phyloP scores from a whole-genome alignment of 2,113 vertebrate species.

The Antechinus flavipes region DNA sequence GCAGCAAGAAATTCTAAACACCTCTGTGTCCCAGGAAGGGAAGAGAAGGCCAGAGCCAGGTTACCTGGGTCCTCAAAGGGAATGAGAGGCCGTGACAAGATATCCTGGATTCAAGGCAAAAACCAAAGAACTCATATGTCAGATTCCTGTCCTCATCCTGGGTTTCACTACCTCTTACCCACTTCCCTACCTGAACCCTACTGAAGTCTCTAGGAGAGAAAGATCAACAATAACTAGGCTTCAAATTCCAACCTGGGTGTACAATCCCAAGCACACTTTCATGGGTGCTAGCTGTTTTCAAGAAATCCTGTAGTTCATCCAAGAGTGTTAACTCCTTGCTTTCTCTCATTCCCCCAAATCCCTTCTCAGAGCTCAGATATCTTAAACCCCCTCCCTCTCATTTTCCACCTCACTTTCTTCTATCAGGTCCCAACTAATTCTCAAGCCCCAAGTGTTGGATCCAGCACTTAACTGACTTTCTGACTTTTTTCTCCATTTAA shows the following conservation, averaged over 20 bases:
- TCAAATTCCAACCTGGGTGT: background rate
- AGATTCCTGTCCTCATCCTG: background rate
- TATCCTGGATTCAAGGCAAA: background rate
- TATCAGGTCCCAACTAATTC: too few relatives aligned
- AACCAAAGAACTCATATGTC: background rate
- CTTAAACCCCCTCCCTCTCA: too few relatives aligned
- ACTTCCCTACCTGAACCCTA: background rate
- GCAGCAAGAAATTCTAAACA: constrained; percentile 5
- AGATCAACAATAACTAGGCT: constrained; percentile 9
- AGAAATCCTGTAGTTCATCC: background rate
- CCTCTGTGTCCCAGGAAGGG: background rate
- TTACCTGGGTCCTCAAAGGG: background rate
- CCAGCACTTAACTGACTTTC: background rate
- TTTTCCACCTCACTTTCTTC: background rate
- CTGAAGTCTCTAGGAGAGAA: constrained; percentile 51
- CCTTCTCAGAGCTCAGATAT: background rate
- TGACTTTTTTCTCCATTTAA: background rate
- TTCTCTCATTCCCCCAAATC: background rate
- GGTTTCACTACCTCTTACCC: background rate
- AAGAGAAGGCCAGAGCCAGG: background rate
- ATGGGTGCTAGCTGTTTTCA: background rate
- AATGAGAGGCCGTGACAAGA: background rate
- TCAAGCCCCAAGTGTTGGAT: background rate
- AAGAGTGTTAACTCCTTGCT: background rate
- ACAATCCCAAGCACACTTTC: background rate